Evolutionary conservation across 2,797 vertebrate species (phyloP), one percentile per base, ranked within the genome.

Genomic region (Falco cherrug): DNA sequence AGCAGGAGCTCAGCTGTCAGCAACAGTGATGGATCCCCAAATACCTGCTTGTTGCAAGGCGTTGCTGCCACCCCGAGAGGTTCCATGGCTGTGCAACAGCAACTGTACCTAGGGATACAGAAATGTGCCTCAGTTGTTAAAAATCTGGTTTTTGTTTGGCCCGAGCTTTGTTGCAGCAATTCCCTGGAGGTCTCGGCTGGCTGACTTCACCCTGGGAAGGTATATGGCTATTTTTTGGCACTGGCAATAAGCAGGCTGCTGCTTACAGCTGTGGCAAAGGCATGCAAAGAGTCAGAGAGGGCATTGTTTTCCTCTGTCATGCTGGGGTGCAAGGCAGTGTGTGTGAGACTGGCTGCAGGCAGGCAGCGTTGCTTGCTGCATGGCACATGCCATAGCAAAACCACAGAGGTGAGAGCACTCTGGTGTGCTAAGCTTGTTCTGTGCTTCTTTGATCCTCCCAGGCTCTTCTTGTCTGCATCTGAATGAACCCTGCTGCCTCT

Each of bases 161-260:
- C 24, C 1, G 8, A 39, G 63, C 10, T 83, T 91, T 64, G 69
- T 47, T 0, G 0, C 2, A 7, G 31, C 0, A 2, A 33, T 77
- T 69, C 89, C 45, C 51, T 33, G 53, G 28, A 77, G 56, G 17
- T 70, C 37, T 67, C 43, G 48, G 79, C 60, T 51, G 39, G 29
- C 63, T 48, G 33, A 33, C n/a, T 50, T 89, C 51, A 10, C 47
- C 86, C 50, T 63, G 19, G n/a, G 59, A 29, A 69, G 8, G 13
- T 53, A 3, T 1, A 5, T 67, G 64, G 69, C 43, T 73, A 0
- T 2, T 48, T 77, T 77, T 84, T 56, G 50, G 73, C 56, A 20
- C 33, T 13, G 35, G 51, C 2, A 2, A 2, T 51, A 56, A 71
- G 9, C 45, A 45, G 59, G 53, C 26, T 53, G 50, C 51, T 77